A percentile compares a stretch with the other conserved stretches of the same genome.
phyloP scores from a whole-genome alignment of 2,888 invertebrate genomes.

The Orgyia antiqua region DNA sequence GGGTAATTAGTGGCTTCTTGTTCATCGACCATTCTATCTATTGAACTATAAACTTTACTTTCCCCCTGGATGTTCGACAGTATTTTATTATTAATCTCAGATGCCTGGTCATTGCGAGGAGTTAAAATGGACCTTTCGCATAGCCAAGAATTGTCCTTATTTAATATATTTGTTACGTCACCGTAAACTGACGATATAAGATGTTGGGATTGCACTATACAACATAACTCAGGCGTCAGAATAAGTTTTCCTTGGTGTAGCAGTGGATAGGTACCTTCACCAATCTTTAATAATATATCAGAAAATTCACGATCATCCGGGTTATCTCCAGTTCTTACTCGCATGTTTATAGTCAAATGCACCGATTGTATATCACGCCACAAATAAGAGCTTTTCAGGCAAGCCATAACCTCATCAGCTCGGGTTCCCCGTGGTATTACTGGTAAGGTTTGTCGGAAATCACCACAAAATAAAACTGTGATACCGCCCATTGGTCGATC shows the following conservation, averaged over 20 bases:
- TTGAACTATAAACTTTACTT: slow-evolving; percentile 6
- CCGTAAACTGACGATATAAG: slow-evolving; percentile 13
- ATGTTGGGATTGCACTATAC: slow-evolving; percentile 8
- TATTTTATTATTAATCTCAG: slow-evolving; percentile 10
- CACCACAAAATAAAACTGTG: slow-evolving; percentile 15
- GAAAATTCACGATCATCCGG: slow-evolving; percentile 14
- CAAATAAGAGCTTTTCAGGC: slow-evolving; percentile 8
- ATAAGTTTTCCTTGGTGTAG: slow-evolving; percentile 10
- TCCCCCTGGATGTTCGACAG: slow-evolving; percentile 6
- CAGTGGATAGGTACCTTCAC: slow-evolving; percentile 12
- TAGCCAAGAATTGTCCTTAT: slow-evolving; percentile 14
- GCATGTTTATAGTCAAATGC: slow-evolving; percentile 16
- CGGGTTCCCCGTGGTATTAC: slow-evolving; percentile 15
- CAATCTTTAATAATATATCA: slow-evolving; percentile 15
- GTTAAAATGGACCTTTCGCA: slow-evolving; percentile 19
- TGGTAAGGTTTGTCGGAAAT: slow-evolving; percentile 16
- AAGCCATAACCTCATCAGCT: slow-evolving; percentile 9
- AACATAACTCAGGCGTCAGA: slow-evolving; percentile 10
- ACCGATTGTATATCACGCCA: slow-evolving; percentile 9
- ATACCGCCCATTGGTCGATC: slow-evolving; percentile 18
- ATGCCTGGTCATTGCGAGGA: slow-evolving; percentile 16
- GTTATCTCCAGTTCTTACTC: slow-evolving; percentile 9
- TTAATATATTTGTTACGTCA: slow-evolving; percentile 9
- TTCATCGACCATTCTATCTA: slow-evolving; percentile 14
- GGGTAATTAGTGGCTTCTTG: slow-evolving; percentile 18